A percentile compares a stretch with the other conserved stretches of the same genome.
These are phyloP conservation scores for Cynocephalus volans DNA, from an alignment of 2,113 vertebrate species.

Conservation along the genomic window DNA sequence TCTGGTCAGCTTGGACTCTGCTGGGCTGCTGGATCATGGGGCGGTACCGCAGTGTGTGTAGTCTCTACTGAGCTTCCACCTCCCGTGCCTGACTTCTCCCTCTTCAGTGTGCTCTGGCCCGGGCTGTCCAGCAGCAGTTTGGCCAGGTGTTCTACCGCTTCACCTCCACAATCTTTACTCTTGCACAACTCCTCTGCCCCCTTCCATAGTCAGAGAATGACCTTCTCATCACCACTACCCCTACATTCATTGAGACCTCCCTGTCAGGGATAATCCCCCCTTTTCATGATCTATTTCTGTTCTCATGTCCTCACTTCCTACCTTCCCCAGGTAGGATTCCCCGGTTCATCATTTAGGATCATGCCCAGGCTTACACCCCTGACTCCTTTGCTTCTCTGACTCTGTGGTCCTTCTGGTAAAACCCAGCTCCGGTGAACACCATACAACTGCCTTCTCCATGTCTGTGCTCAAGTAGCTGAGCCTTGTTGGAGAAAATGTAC, in stretches of 20 bases:
- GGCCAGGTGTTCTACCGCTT: background rate
- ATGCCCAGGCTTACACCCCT: background rate
- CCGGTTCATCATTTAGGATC: background rate
- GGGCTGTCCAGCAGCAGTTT: too few relatives aligned
- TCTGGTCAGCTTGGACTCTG: too few relatives aligned
- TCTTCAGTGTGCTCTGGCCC: too few relatives aligned
- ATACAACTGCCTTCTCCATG: background rate
- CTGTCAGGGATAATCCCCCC: background rate
- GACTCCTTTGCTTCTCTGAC: background rate
- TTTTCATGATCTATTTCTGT: background rate
- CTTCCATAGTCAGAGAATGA: background rate
- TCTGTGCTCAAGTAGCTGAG: background rate
- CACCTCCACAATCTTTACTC: background rate
- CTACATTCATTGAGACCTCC: background rate
- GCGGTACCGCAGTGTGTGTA: too few relatives aligned
- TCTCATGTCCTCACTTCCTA: background rate
- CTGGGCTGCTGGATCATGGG: too few relatives aligned
- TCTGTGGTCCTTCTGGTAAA: background rate
- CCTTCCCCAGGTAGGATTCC: background rate
- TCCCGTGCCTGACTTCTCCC: too few relatives aligned
- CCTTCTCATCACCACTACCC: background rate
- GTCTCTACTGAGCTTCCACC: too few relatives aligned
- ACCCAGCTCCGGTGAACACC: background rate
- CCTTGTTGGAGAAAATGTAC: conserved; percentile 16
- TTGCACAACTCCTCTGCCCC: background rate